A percentile compares a stretch with the other conserved stretches of the same genome.
Conservation (phyloP, 1,140 invertebrate species). For the Heliconius hermathena region DNA sequence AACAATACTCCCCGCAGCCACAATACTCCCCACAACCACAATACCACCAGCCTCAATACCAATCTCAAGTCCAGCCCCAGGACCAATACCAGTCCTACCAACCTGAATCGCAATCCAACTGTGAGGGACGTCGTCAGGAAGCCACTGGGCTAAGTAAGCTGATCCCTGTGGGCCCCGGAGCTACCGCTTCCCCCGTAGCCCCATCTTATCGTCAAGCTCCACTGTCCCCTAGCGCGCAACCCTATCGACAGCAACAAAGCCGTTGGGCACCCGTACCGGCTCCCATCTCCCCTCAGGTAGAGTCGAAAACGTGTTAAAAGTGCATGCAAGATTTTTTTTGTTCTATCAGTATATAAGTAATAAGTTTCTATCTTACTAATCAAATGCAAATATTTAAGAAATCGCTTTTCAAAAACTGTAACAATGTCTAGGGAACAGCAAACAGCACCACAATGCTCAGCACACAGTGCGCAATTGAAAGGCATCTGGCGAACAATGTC, state of each 20-base stretch:
- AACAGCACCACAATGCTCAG: background rate
- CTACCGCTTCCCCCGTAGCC: conserved; percentile 51
- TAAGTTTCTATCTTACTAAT: background rate
- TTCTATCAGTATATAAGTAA: too few relatives aligned
- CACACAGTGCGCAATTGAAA: conserved; percentile 1
- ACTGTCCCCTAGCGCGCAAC: conserved; percentile 68
- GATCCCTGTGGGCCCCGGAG: conserved; percentile 69
- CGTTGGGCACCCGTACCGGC: conserved; percentile 76
- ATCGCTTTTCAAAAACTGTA: background rate
- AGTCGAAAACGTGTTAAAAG: conserved; percentile 20
- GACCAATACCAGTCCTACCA: conserved; percentile 61
- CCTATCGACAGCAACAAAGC: conserved; percentile 69
- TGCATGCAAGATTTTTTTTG: conserved; percentile 20
- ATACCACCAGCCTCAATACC: conserved; percentile 56
- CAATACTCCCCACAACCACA: conserved; percentile 66
- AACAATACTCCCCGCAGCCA: conserved; percentile 66
- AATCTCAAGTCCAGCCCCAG: conserved; percentile 63
- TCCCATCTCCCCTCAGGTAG: conserved; percentile 75
- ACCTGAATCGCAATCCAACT: conserved; percentile 70
- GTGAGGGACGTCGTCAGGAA: conserved; percentile 66
- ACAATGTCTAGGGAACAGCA: conserved; percentile 3
- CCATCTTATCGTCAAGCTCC: conserved; percentile 67
- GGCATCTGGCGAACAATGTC: conserved; percentile 11
- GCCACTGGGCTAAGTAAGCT: conserved; percentile 70
- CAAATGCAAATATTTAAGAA: background rate